A percentile compares a stretch with the other conserved stretches of the same genome.
These are phyloP conservation scores for Lasiurus cinereus DNA, from an alignment of 2,113 vertebrate genomes.

Conservation along the genomic window DNA sequence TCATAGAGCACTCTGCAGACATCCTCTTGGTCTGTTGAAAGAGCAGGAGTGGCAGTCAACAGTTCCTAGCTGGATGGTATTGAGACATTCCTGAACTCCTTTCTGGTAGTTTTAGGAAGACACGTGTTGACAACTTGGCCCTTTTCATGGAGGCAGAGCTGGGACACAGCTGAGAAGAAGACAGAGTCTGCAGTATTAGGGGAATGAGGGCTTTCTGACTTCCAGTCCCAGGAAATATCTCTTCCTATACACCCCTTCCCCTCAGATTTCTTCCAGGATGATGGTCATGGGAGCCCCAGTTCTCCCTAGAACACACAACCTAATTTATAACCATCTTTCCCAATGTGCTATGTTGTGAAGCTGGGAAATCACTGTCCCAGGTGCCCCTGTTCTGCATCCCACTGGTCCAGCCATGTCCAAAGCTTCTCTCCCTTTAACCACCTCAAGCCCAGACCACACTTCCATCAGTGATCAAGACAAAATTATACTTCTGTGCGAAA, in stretches of 20 bases:
- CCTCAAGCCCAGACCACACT: background rate
- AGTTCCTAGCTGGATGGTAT: background rate
- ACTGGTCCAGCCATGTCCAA: background rate
- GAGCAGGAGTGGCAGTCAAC: background rate
- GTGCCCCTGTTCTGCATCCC: background rate
- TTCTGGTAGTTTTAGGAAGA: background rate
- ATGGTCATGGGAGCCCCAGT: background rate
- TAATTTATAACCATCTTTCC: background rate
- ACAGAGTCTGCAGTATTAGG: background rate
- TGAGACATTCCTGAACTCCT: background rate
- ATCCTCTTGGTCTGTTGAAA: background rate
- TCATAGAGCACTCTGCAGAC: background rate
- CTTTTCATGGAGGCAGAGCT: background rate
- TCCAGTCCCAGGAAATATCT: background rate
- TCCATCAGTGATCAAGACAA: background rate
- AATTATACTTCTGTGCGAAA: background rate
- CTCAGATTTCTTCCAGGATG: background rate
- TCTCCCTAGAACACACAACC: background rate
- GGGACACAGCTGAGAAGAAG: background rate
- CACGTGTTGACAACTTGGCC: background rate
- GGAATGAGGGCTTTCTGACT: background rate
- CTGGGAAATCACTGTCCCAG: background rate
- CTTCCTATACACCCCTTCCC: background rate
- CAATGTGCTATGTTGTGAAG: background rate
- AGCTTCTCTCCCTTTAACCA: background rate